phyloP scores from a whole-genome alignment of 2,797 vertebrate species.

The Lepus townsendii region DNA sequence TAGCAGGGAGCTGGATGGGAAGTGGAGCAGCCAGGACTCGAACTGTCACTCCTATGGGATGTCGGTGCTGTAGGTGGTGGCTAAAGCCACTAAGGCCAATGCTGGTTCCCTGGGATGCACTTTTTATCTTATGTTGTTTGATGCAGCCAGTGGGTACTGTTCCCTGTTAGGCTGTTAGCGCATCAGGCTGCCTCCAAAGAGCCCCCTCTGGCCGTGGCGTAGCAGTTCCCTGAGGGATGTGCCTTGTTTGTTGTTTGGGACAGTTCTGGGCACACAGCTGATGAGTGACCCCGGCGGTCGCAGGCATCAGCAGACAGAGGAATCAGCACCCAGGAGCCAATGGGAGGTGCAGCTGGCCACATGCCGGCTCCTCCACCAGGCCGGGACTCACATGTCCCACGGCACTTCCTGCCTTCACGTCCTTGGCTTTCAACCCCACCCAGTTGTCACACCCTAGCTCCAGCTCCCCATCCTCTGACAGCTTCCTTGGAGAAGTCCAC shows the following conservation, averaged over 20 bases:
- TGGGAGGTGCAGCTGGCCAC: fast-evolving
- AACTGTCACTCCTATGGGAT: too few species aligned
- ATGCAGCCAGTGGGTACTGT: background rate
- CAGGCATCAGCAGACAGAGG: too few species aligned
- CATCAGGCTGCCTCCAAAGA: background rate
- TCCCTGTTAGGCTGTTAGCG: background rate
- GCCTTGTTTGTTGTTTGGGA: background rate
- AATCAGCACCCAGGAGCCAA: background rate
- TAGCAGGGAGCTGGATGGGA: too few species aligned
- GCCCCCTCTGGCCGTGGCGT: fast-evolving
- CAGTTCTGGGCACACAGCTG: background rate
- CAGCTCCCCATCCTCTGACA: background rate
- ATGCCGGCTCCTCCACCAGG: background rate
- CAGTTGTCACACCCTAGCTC: background rate
- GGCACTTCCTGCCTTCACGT: background rate
- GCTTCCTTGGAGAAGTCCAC: background rate
- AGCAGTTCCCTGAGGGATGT: background rate
- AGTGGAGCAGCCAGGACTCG: too few species aligned
- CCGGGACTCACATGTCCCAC: background rate
- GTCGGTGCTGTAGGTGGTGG: too few species aligned
- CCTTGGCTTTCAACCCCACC: background rate
- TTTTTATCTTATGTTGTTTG: background rate
- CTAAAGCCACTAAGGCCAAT: too few species aligned
- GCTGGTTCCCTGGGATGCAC: background rate
- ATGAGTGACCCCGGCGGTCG: background rate